Base-by-base conservation (phyloP, 2,888 invertebrate species). In the Atrina japonica region DNA sequence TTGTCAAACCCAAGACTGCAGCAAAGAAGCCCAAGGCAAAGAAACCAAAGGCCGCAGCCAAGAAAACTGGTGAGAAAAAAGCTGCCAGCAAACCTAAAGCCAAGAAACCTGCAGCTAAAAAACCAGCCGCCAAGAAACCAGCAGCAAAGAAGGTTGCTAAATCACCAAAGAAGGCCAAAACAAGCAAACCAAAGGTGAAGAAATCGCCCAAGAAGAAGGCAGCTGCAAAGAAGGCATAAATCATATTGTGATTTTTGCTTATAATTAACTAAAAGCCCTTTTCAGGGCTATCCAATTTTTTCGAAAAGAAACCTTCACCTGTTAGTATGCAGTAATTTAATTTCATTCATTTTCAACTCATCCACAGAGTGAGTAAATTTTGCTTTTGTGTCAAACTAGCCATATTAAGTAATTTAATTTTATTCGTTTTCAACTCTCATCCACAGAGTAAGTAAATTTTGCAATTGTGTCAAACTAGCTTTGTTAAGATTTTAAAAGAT, bases 161-260 rank as follows among this genome's bases (percentile, higher is more conserved):
- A 43, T 41, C 71, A 27, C 73, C 77, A 1, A 77, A 76, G 66
- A 80, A 80, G 73, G 64, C 70, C 6, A 80, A 80, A 65, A 77
- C n/a, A n/a, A 68, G 65, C 63, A 82, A 82, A 67, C 73, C 76
- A 59, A 73, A 77, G 35, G 68, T 74, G 14, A 78, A 77, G 68
- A 80, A 80, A 47, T 68, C 77, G 55, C 76, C 77, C n/a, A 81
- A 81, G 63, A 75, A 65, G 70, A 71, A 73, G 72, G n/a, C n/a
- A n/a, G 45, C 53, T 14, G 47, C 60, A 25, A 60, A 60, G 40
- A 67, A 69, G 49, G 56, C 23, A 58, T 49, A 49, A 23, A 21
- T 41, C 16, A 14, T 59, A 14, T 7, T 7, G 11, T 7, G 35
- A 35, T 35, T 35, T 35, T 35, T 35, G 35, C 23, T 30, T 35